Conservation (phyloP, 2,113 vertebrate genomes). For the Eonycteris spelaea region DNA sequence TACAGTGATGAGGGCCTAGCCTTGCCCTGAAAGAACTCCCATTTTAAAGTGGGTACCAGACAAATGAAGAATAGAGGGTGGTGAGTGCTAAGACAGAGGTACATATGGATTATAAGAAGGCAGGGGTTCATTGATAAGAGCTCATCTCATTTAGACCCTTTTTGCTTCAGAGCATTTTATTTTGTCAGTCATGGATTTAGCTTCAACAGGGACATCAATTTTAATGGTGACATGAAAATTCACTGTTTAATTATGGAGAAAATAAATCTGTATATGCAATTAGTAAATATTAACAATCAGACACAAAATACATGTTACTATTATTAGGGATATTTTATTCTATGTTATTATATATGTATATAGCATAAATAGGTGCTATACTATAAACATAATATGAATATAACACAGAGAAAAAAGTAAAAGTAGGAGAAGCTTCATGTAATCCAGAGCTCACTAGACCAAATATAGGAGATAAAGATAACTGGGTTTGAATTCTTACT, state of each 20-base stretch:
- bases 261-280: not conserved
- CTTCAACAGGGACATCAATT: not conserved
- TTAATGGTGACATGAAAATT: not conserved
- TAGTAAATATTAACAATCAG: not conserved
- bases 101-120: not conserved
- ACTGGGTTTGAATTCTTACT: not conserved
- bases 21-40: not conserved
- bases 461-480: not conserved
- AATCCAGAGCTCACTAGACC: not conserved
- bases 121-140: not conserved
- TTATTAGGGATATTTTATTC: not conserved
- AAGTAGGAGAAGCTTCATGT: not conserved
- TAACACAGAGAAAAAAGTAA: not conserved
- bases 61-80: not conserved
- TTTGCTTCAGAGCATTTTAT: not conserved
- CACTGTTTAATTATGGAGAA: not conserved
- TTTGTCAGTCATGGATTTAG: not conserved
- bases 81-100: not conserved
- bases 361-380: not conserved
- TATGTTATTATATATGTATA: not conserved
- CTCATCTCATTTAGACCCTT: rapidly evolving
- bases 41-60: not conserved
- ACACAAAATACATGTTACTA: not conserved
- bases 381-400: not conserved
- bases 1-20: not conserved